Base-by-base conservation (phyloP, 2,113 vertebrate genomes). In the Eurypyga helias region DNA sequence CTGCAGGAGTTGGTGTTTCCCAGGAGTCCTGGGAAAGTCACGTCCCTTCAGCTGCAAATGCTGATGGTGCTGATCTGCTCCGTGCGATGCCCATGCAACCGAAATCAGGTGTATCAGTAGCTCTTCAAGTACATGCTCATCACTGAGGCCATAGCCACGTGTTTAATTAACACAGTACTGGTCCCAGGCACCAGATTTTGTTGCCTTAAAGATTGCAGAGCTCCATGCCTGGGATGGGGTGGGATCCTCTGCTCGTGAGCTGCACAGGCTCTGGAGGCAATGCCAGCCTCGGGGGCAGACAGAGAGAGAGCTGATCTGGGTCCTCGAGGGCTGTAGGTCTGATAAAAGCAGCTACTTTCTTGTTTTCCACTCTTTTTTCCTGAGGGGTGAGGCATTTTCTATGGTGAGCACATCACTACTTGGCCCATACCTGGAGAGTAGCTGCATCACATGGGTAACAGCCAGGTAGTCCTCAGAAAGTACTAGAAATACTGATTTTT, bases 1-100 rank as follows among this genome's bases (percentile, higher is more conserved):
- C 33, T 69, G 38, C 49, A 45, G 67, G 61, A 72, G 17, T 1
- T 67, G 54, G 9, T 25, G 3, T 54, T 94, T 65, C 49, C 13
- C 13, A 9, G 23, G 25, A 36, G 25, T 11, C 51, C 34, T n/a
- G 70, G 29, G 17, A 2, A 28, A 33, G 33, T 10, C 26, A 6
- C 25, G 3, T 45, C 38, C 64, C 49, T 46, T 17, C 21, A 43
- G 34, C 1, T 61, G 26, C 23, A 13, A 4, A 57, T 41, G 10
- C 21, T 31, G 21, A 21, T 36, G 60, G 18, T 1, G 1, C 38
- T 0, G 1, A 9, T 29, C 21, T 2, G 1, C 69, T 25, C 0
- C 3, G 17, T 4, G 0, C 0, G 1, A 11, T 2, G 11, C 14
- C 33, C 0, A 0, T 0, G 0, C 12, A 23, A 4, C 25, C 0